Conservation (phyloP, 2,888 invertebrate genomes). For the Heliconius ismenius region DNA sequence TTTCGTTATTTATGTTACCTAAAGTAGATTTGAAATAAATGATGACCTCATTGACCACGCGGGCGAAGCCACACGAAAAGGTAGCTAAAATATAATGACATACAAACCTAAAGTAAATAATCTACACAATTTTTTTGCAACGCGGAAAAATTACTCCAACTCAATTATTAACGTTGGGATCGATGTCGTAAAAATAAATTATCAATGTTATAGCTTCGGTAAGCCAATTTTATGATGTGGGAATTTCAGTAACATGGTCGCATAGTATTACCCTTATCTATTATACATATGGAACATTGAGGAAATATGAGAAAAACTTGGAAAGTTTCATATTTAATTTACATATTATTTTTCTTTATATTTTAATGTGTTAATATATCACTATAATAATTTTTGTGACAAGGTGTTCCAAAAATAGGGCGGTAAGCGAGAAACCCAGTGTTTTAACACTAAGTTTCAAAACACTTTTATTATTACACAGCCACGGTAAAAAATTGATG, state of each 20-base stretch:
- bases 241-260: conserved; percentile 61
- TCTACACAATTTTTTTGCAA: neutral
- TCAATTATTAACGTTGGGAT: conserved; percentile 64
- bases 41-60: no score
- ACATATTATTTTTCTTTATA: neutral
- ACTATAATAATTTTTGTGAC: no score
- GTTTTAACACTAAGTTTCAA: no score
- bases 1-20: no score
- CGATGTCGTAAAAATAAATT: conserved; percentile 71
- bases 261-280: conserved; percentile 64
- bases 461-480: no score
- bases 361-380: neutral
- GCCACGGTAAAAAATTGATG: no score
- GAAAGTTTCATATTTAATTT: neutral
- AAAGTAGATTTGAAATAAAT: no score
- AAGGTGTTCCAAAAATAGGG: no score
- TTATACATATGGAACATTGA: conserved; percentile 38
- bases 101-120: neutral
- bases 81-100: no score
- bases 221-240: conserved; percentile 72
- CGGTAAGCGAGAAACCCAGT: no score
- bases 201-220: conserved; percentile 65
- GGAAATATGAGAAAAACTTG: conserved; percentile 20
- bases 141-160: conserved; percentile 60
- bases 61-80: no score